Base-by-base conservation (phyloP, 2,888 invertebrate genomes). In the Branchellion lobata region DNA sequence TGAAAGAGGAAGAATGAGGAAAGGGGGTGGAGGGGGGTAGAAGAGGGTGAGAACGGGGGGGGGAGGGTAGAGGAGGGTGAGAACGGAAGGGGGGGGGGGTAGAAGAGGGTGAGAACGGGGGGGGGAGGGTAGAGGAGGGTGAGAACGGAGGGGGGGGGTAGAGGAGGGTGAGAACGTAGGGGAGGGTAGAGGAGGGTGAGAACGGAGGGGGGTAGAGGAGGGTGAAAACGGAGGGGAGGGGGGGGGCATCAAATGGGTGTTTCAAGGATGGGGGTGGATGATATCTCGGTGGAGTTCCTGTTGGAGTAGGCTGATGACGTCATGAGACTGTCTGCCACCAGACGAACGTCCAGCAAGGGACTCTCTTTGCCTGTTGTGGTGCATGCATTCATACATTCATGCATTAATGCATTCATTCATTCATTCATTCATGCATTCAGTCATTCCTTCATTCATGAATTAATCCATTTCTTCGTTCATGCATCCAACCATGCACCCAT, bases 201-300 rank as follows among this genome's bases (percentile, higher is more conserved):
- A 51, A 29, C 24, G 75, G 47, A 18, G 53, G 29, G 51, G 51
- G 51, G 8, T 65, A 21, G n/a, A n/a, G n/a, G 65, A 65, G 29
- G 5, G 29, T 5, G 65, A 27, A 8, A 27, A 8, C 8, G 8
- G 24, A 11, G 24, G 8, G 8, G 31, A 33, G 3, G 8, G 53
- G 75, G 29, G 40, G 21, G 29, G 29, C 29, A 65, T 77, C 77
- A 77, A 65, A 77, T 77, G 61, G 77, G 77, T 34, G 77, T 77
- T 36, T 77, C 77, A 18, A 77, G 61, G 51, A 77, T 77, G 31
- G 77, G 77, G 21, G 77, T 77, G 31, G 77, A 57, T 18, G 77
- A 57, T n/a, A 77, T 29, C 33, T 77, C 77, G 29, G 57, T 77
- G 33, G 77, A 77, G 40, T 77, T 77, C 29, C 57, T 31, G 27